phyloP scores from a whole-genome alignment of 2,888 invertebrate genomes.

The Cryptophagus acutangulus region DNA sequence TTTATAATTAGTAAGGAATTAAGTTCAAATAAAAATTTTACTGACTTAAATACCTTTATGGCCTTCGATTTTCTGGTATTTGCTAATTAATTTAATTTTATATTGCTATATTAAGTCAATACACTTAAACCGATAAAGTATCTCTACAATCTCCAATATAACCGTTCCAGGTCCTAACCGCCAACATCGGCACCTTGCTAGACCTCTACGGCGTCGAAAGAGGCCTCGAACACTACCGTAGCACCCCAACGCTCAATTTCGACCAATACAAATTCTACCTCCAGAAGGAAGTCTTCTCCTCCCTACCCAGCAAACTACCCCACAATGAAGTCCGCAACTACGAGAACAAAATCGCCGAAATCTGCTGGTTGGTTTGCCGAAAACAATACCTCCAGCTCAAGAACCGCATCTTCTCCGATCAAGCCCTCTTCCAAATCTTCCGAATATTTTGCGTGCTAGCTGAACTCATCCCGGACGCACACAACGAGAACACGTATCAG shows the following conservation, averaged over 20 bases:
- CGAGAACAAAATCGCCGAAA: conserved; percentile 66
- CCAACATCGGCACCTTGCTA: conserved; percentile 72
- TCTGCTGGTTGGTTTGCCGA: conserved; percentile 76
- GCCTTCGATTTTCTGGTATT: too few relatives aligned
- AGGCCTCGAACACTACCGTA: conserved; percentile 71
- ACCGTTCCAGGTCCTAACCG: conserved; percentile 65
- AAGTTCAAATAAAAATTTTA: too few relatives aligned
- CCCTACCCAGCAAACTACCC: conserved; percentile 57
- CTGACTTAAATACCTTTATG: too few relatives aligned
- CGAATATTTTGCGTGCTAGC: conserved; percentile 74
- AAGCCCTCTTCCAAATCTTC: conserved; percentile 68
- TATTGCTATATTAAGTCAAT: too few relatives aligned
- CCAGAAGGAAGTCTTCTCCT: conserved; percentile 68
- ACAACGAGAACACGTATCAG: conserved; percentile 42
- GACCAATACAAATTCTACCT: conserved; percentile 72
- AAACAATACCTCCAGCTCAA: conserved; percentile 59
- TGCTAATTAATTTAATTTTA: too few relatives aligned
- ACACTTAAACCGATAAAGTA: conserved; percentile 10
- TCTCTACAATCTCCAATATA: too few relatives aligned
- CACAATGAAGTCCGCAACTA: conserved; percentile 55
- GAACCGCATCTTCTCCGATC: conserved; percentile 58
- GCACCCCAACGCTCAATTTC: conserved; percentile 64
- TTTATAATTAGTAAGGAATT: too few relatives aligned
- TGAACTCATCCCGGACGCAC: conserved; percentile 62
- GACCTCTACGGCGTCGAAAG: conserved; percentile 75